Percentiles rank a stretch among this genome's conserved stretches.
phyloP scores from a whole-genome alignment of 2,797 vertebrate species.

The Gallinago solitaria region DNA sequence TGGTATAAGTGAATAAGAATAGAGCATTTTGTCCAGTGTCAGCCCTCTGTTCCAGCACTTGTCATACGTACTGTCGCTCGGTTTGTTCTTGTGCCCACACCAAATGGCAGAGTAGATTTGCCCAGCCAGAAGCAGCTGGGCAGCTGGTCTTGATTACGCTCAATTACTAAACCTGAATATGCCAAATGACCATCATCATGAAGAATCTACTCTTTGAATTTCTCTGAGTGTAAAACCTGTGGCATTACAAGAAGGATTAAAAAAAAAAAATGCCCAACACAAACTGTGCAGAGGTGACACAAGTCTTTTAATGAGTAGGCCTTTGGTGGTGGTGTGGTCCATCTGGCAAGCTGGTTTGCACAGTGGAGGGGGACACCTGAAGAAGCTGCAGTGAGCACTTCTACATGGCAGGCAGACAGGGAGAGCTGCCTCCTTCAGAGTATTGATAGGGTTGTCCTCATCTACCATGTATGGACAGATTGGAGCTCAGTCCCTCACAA shows the following conservation, averaged over 20 bases:
- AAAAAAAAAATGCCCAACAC: background rate
- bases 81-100: background rate
- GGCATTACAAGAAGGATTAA: background rate
- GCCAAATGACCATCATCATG: background rate
- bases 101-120: background rate
- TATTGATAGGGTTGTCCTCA: background rate
- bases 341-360: background rate
- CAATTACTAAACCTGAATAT: background rate
- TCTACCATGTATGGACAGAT: rapidly evolving
- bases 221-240: background rate
- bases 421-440: background rate
- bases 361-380: background rate
- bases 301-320: background rate
- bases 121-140: background rate
- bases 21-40: background rate
- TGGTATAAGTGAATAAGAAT: background rate
- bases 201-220: background rate
- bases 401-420: background rate
- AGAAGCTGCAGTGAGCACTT: background rate
- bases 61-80: background rate
- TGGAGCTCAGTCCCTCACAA: background rate
- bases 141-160: background rate
- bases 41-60: background rate
- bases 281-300: background rate
- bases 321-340: background rate